Conservation (phyloP, 2,113 vertebrate species). For the Myrmecobius fasciatus region DNA sequence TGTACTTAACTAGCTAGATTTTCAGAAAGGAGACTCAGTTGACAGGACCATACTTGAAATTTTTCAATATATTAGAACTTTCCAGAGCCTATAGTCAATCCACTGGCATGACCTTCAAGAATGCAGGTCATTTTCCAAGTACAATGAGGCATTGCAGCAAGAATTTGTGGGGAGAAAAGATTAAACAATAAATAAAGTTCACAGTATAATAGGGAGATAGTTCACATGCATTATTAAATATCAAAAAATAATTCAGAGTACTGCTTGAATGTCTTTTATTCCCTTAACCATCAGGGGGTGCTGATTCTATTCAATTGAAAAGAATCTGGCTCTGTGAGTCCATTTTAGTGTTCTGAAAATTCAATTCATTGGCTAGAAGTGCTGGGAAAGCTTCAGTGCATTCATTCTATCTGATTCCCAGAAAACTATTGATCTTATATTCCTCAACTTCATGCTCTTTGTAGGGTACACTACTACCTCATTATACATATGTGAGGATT, state of each 20-base stretch:
- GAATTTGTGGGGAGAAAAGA: not conserved
- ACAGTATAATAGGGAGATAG: not conserved
- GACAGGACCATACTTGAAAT: not conserved
- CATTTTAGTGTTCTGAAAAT: not conserved
- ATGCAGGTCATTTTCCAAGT: not conserved
- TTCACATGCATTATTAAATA: not conserved
- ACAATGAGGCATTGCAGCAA: not conserved
- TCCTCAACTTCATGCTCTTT: not conserved
- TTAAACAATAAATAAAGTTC: not conserved
- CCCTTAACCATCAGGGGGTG: not conserved
- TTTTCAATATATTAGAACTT: not conserved
- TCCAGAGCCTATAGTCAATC: not conserved
- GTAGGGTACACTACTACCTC: not conserved
- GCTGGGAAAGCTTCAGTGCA: not conserved
- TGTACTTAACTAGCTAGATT: not conserved
- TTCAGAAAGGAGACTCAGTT: not conserved
- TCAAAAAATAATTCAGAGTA: not conserved
- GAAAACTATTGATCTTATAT: not conserved
- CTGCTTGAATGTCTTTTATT: not conserved
- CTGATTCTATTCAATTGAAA: not conserved
- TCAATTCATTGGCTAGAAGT: not conserved
- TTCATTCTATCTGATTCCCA: not conserved
- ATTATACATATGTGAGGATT: not conserved
- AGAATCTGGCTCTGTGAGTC: not conserved
- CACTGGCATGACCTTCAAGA: not conserved